Conservation (phyloP, 2,113 vertebrate genomes). For the Sphaerodactylus townsendi region DNA sequence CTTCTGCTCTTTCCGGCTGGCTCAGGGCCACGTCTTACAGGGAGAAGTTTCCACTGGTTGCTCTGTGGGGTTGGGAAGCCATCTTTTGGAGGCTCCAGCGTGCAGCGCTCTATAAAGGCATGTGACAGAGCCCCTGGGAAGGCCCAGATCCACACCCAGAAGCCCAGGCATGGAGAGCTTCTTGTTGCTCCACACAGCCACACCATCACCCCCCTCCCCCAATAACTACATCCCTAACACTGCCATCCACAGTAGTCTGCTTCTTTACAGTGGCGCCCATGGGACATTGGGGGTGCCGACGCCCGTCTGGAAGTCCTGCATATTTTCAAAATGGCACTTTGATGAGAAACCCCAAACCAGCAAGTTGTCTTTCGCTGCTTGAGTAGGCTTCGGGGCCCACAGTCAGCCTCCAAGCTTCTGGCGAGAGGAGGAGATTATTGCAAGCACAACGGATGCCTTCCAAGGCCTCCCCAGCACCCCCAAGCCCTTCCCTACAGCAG, state of each 20-base stretch:
- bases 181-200: neutral
- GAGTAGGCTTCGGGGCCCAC: conserved; percentile 13
- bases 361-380: neutral
- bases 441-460: neutral
- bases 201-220: too few relatives aligned
- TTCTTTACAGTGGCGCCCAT: neutral
- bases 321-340: neutral
- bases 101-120: neutral
- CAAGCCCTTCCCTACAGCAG: neutral
- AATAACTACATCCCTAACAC: neutral
- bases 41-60: neutral
- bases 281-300: neutral
- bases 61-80: neutral
- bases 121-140: fast-evolving
- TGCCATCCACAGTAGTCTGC: neutral
- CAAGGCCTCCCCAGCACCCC: neutral
- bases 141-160: neutral
- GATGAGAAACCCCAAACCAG: conserved; percentile 15
- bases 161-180: neutral
- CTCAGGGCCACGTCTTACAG: neutral
- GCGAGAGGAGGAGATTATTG: conserved; percentile 27
- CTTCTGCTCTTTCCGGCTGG: neutral
- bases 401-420: conserved; percentile 23
- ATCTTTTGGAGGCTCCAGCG: too few relatives aligned
- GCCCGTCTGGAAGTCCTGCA: neutral